phyloP scores from a whole-genome alignment of 1,140 invertebrate genomes.

The Antheraea mylitta region DNA sequence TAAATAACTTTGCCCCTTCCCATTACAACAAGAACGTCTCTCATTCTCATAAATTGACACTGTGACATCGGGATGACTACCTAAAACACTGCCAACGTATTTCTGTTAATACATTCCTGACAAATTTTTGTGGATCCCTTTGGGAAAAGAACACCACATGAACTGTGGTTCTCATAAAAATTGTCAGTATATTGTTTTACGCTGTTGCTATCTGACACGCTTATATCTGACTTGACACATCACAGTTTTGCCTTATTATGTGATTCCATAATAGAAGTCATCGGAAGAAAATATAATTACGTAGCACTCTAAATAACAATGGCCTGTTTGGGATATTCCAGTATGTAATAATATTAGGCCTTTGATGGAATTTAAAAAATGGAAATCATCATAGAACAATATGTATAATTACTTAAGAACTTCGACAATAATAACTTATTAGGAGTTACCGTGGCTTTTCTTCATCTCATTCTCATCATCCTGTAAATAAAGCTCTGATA shows the following conservation, averaged over 20 bases:
- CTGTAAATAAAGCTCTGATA: no score
- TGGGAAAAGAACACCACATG: not conserved
- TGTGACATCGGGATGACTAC: not conserved
- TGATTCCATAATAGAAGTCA: not conserved
- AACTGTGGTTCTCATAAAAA: conserved; percentile 2
- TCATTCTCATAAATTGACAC: conserved; percentile 4
- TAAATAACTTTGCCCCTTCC: not conserved
- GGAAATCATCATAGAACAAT: no score
- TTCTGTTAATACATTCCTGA: not conserved
- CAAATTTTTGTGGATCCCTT: not conserved
- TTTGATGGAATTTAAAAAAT: no score
- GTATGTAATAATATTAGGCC: no score
- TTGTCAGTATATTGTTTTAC: not conserved
- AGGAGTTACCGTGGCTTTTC: no score
- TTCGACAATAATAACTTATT: no score
- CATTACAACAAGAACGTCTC: not conserved
- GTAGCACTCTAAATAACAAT: not conserved
- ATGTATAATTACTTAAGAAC: no score
- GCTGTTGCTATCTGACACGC: not conserved
- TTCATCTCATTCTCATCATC: no score
- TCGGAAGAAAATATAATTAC: not conserved
- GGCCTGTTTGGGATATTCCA: not conserved
- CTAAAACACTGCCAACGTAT: not conserved
- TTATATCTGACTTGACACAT: conserved; percentile 5
- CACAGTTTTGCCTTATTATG: conserved; percentile 1